Percentiles rank a stretch among this genome's conserved stretches.
Evolutionary conservation across 2,888 invertebrate genomes (phyloP).

Genomic region (Himalopsyche anomala): DNA sequence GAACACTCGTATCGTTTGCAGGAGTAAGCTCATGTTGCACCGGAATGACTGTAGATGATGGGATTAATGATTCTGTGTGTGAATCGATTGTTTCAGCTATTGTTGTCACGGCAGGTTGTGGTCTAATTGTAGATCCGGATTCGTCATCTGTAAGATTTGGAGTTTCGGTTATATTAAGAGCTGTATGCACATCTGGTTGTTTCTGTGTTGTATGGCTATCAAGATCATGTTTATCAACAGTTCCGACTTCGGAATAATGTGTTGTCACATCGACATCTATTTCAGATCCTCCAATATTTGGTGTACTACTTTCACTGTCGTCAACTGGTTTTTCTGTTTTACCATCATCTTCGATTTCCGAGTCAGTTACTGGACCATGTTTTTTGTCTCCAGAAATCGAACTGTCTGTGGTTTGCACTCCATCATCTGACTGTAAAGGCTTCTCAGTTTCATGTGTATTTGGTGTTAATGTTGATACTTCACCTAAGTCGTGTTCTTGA

Average conservation of each 20-base stretch:
- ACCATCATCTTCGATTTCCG: not conserved
- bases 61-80: constrained; percentile 29
- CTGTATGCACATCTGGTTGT: constrained; percentile 49
- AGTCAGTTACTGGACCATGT: constrained; percentile 47
- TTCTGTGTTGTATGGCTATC: constrained; percentile 50
- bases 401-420: constrained; percentile 39
- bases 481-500: constrained; percentile 44
- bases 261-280: constrained; percentile 59
- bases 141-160: not conserved
- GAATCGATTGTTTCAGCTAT: constrained; percentile 17
- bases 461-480: constrained; percentile 56
- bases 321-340: constrained; percentile 49
- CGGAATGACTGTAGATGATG: constrained; percentile 10
- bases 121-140: not conserved
- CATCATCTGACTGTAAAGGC: not conserved
- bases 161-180: not conserved
- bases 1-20: constrained; percentile 2
- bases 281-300: constrained; percentile 17
- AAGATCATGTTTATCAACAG: constrained; percentile 46
- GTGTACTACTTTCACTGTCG: constrained; percentile 16
- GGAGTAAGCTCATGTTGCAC: constrained; percentile 19
- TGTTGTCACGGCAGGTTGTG: constrained; percentile 9
- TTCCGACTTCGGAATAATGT: constrained; percentile 55
- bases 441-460: constrained; percentile 39
- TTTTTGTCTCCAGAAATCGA: constrained; percentile 44